phyloP scores from a whole-genome alignment of 2,888 invertebrate genomes.

The Leptinotarsa tumamoca region DNA sequence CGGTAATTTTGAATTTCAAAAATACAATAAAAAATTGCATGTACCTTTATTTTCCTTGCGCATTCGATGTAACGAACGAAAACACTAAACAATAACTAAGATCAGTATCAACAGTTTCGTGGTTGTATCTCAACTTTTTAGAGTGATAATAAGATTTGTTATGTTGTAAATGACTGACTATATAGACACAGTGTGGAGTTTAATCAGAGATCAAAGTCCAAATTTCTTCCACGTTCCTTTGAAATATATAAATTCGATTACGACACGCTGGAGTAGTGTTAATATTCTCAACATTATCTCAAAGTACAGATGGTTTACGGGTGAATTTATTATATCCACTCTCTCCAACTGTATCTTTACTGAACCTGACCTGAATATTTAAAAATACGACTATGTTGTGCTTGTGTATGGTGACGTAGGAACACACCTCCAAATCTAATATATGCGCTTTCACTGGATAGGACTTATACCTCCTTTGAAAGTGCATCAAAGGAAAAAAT shows the following conservation, averaged over 20 bases:
- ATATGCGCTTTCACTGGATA: constrained; percentile 6
- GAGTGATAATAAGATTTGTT: constrained; percentile 34
- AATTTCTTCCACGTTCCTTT: constrained; percentile 41
- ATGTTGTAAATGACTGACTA: constrained; percentile 30
- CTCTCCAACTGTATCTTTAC: not conserved
- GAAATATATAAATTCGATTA: not conserved
- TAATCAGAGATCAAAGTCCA: constrained; percentile 52
- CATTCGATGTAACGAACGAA: not conserved
- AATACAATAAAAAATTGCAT: not conserved
- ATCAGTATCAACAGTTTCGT: constrained; percentile 9
- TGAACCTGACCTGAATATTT: not conserved
- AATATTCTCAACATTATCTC: not conserved
- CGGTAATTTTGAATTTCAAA: constrained; percentile 2
- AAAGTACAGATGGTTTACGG: not conserved
- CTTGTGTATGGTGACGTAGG: constrained; percentile 2
- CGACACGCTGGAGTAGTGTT: not conserved
- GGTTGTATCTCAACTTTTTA: constrained; percentile 30
- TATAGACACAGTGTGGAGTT: constrained; percentile 45
- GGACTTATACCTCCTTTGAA: no score
- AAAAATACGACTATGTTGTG: constrained; percentile 17
- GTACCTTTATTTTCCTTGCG: constrained; percentile 9
- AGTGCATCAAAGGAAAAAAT: no score
- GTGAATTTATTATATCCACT: not conserved
- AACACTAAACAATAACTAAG: constrained; percentile 8
- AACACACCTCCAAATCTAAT: constrained; percentile 10